phyloP scores from a whole-genome alignment of 1,140 invertebrate genomes.

The Cataglyphis hispanica region DNA sequence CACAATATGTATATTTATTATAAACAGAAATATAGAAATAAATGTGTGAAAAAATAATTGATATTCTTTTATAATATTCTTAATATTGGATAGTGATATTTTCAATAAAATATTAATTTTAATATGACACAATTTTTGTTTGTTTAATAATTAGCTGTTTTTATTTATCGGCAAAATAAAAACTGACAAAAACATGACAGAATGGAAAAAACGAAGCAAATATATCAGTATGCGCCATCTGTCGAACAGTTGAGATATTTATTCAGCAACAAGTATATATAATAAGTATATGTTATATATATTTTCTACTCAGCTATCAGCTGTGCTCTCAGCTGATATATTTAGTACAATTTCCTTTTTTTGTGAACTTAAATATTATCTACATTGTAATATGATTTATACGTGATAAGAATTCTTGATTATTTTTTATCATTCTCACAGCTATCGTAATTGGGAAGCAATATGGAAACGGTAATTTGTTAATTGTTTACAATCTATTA shows the following conservation, averaged over 20 bases:
- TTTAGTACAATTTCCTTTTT: not conserved
- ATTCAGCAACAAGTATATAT: not conserved
- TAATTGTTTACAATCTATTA: not conserved
- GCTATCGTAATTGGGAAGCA: not conserved
- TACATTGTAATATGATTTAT: not conserved
- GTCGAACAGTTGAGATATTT: not conserved
- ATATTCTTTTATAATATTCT: not conserved
- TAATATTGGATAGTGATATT: not conserved
- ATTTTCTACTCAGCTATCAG: not conserved
- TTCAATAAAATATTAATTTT: too few relatives aligned
- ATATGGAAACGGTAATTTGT: conserved; percentile 27
- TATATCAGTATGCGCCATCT: conserved; percentile 18
- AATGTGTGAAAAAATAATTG: not conserved
- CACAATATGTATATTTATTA: not conserved
- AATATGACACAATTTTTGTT: not conserved
- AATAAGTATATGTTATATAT: not conserved
- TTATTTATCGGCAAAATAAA: conserved; percentile 9
- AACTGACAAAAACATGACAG: not conserved
- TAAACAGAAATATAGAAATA: not conserved
- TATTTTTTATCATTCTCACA: not conserved
- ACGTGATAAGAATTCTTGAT: not conserved
- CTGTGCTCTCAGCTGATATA: not conserved
- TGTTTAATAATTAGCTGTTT: not conserved
- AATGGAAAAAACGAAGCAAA: not conserved
- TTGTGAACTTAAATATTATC: not conserved